Conservation (phyloP, 2,888 invertebrate genomes). For the Caenorhabditis sulstoni region DNA sequence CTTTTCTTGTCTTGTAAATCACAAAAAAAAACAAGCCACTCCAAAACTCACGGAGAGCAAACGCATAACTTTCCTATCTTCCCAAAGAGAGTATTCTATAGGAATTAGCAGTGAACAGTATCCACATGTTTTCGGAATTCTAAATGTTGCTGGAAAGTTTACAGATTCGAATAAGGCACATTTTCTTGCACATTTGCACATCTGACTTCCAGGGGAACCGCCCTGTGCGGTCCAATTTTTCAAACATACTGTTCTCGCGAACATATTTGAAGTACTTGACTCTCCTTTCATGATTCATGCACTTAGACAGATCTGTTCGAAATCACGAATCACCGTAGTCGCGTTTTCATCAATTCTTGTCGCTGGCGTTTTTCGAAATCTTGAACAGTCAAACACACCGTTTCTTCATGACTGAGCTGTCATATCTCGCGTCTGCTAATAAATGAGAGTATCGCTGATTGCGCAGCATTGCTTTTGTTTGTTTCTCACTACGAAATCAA, state of each 20-base stretch:
- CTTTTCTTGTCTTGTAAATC: slow-evolving; percentile 32
- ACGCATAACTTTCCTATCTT: background rate
- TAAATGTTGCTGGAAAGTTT: too few relatives aligned
- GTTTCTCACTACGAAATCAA: slow-evolving; percentile 12
- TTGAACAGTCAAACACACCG: background rate
- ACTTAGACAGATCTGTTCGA: slow-evolving; percentile 21
- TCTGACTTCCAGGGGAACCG: background rate
- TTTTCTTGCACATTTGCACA: too few relatives aligned
- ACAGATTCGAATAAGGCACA: too few relatives aligned
- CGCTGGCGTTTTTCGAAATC: background rate
- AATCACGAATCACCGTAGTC: slow-evolving; percentile 23
- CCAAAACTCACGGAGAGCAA: slow-evolving; percentile 32
- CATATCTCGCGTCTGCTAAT: slow-evolving; percentile 44
- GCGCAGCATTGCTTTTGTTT: slow-evolving; percentile 27
- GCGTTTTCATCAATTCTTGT: slow-evolving; percentile 12
- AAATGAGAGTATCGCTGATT: slow-evolving; percentile 17
- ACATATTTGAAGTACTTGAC: slow-evolving; percentile 18
- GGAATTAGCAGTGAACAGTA: too few relatives aligned
- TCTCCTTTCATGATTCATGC: slow-evolving; percentile 24
- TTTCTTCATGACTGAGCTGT: slow-evolving; percentile 48
- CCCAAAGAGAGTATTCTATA: too few relatives aligned
- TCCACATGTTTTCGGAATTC: too few relatives aligned
- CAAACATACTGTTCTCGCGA: slow-evolving; percentile 23
- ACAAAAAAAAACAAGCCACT: slow-evolving; percentile 43
- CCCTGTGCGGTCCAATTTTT: slow-evolving; percentile 16